Base-by-base conservation (phyloP, 2,888 invertebrate species). In the Chelonus formosanus region DNA sequence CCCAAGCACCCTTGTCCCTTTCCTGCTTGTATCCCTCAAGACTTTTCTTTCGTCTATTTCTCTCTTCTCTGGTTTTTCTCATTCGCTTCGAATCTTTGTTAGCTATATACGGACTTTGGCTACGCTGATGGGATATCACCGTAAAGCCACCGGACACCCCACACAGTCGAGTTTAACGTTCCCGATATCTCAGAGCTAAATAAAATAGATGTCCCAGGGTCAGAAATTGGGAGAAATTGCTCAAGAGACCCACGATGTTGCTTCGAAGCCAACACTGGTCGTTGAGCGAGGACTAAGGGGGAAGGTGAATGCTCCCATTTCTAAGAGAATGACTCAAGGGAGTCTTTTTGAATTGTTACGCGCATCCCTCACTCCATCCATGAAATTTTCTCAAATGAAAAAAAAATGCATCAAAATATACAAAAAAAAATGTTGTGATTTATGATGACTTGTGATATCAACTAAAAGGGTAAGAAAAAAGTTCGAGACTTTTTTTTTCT, bases 141-240 rank as follows among this genome's bases (percentile, higher is more conserved):
- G 73, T 70, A 69, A 74, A 73, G 72, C 70, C 71, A 70, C 44
- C 53, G 65, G 72, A 71, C 71, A 72, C 8, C 40, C 63, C 31
- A 57, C 57, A 52, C 63, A 47, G 54, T 58, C 71, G 69, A 76
- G 73, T 77, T 74, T 77, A 76, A 77, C 74, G 75, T 76, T 73
- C 71, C 70, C 74, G 73, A 69, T 75, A 75, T 76, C 74, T 75
- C 73, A 69, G 74, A 69, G 79, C 79, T 83, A 83, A 84, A 82
- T 83, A 82, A 83, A 84, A 83, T 84, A 78, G 78, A 83, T 83
- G 81, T 78, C 76, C 75, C 75, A 72, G 78, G 78, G 76, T 75
- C 75, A 78, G 73, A 80, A 80, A 82, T 82, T 81, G 79, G 79
- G 75, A 81, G 79, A 80, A 81, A 82, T 81, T 80, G 80, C 79